phyloP scores from a whole-genome alignment of 1,140 invertebrate species.

The Heterodera carotae region DNA sequence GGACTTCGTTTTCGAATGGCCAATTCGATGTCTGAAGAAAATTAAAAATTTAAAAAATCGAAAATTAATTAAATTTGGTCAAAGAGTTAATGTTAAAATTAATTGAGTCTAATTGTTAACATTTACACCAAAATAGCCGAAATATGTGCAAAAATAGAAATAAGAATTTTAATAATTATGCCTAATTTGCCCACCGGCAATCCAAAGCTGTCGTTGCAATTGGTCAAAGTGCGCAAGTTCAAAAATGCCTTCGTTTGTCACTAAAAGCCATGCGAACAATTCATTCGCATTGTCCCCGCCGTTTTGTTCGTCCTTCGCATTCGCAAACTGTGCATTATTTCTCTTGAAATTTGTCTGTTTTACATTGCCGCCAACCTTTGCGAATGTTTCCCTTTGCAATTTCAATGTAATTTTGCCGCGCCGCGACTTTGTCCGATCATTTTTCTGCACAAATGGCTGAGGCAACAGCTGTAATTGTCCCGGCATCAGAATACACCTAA shows the following conservation, averaged over 20 bases:
- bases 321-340: too few species aligned
- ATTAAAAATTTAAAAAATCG: too few species aligned
- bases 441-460: not conserved
- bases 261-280: not conserved
- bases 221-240: slow-evolving; percentile 9
- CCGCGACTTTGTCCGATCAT: not conserved
- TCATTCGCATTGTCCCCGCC: not conserved
- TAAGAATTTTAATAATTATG: too few species aligned
- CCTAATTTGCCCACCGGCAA: too few species aligned
- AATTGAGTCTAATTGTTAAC: too few species aligned
- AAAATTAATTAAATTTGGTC: too few species aligned
- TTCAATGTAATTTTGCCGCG: not conserved
- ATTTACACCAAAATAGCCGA: too few species aligned
- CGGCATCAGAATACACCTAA: slow-evolving; percentile 6
- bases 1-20: slow-evolving; percentile 2
- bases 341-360: too few species aligned
- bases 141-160: not conserved
- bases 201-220: slow-evolving; percentile 11
- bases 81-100: too few species aligned
- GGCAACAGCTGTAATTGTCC: slow-evolving; percentile 2
- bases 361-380: not conserved
- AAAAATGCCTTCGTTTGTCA: not conserved
- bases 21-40: slow-evolving; percentile 8
- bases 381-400: not conserved
- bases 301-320: not conserved